Evolutionary conservation across 2,113 vertebrate species (phyloP), one percentile per base, ranked within the genome.

Genomic region (Thalassoma bifasciatum): DNA sequence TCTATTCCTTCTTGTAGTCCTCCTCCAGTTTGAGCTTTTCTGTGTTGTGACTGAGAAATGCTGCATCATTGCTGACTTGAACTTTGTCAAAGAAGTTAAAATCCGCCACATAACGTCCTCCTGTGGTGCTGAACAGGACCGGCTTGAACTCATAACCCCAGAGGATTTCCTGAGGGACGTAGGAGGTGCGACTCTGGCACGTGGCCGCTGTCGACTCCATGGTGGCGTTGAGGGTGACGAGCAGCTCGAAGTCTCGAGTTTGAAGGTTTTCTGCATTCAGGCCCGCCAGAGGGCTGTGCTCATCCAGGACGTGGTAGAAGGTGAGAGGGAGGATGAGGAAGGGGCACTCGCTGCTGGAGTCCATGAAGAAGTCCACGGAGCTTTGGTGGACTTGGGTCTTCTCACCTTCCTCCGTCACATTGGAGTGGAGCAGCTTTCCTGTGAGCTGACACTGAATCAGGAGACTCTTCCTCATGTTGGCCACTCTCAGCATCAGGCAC

Each of bases 401-500:
- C 85, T 99, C 97, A 0, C 97, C 98, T 71, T 99, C 98, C 84
- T 95, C 93, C 2, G 98, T 99, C 74, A 95, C 89, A 0, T 96
- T 94, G 0, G 96, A 93, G 81, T 95, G 94, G 2, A 99, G 94
- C 8, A 99, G 95, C 56, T 99, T 99, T 9, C 97, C 98, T 0
- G 94, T 95, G 1, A 99, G 93, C 90, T 98, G 96, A 44, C 98
- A 99, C 84, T 99, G 97, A 60, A 99, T 97, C 74, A 99, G 85
- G 4, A 98, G 96, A 34, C 98, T 99, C 89, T 96, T 98, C 74
- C 98, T 94, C 98, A 99, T 97, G 88, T 99, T 99, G 26, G 98
- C 98, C 86, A 99, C 98, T 5, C 97, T 94, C 73, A 99, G 94
- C 89, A 99, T 96, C 82, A 99, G 79, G 73, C 97, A 97, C 22